Base-by-base conservation (phyloP, 2,888 invertebrate species). In the Drosophila atroscutellata region DNA sequence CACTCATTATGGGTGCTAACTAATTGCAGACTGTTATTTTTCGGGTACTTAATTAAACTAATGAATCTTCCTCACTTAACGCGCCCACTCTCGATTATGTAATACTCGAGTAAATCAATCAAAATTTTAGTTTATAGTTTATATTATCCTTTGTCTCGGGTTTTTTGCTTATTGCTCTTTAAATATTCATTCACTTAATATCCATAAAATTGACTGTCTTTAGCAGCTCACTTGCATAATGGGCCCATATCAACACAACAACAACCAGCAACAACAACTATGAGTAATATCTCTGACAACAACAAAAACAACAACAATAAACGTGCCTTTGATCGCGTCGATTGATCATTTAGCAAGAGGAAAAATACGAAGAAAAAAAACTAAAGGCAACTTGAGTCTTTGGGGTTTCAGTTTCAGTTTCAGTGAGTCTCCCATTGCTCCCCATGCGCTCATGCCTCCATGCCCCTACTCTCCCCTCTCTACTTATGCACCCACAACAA, bases 331-430 rank as follows among this genome's bases (percentile, higher is more conserved):
- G 90, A 86, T 90, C 86, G 90, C 89, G 86, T 75, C 91, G 90
- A 91, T 91, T 90, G 90, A 91, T 91, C 90, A 78, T 83, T 90
- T 86, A 89, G 80, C 72, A 77, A 64, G 61, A 15, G 37, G n/a
- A 9, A 18, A 55, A 55, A 32, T 9, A 32, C 32, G 32, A 3
- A 32, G 37, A 26, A 26, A 24, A 28, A 39, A 55, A 26, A n/a
- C 15, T 1, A 15, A 66, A 68, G 45, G 26, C 74, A 74, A 45
- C 71, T 58, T 42, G 9, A 45, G 71, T 57, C 63, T 68, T 70
- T 24, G 36, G 36, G 70, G 59, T 71, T 69, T 32, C 51, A 63
- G 58, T 57, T 60, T 54, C 50, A 65, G 54, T 34, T 62, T 60
- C 57, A 24, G 54, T 36, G 7, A 15, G 36, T 45, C 24, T 24